Percentiles rank a stretch among this genome's conserved stretches.
phyloP scores from a whole-genome alignment of 1,140 invertebrate species.

The Drosophila athabasca region DNA sequence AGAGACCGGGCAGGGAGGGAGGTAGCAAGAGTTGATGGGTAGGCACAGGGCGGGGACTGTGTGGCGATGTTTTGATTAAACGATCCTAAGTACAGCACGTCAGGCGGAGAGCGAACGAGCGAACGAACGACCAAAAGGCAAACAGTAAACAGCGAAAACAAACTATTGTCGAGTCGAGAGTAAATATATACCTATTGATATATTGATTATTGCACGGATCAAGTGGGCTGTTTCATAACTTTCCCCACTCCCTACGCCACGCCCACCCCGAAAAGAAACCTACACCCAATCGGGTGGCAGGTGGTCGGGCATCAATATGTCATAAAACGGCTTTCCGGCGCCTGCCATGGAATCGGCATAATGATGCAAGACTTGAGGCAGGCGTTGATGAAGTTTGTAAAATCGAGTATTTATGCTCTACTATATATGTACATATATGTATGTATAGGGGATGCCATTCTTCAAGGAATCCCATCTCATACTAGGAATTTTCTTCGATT shows the following conservation, averaged over 20 bases:
- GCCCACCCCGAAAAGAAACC: not conserved
- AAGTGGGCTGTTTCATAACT: constrained; percentile 72
- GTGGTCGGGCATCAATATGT: constrained; percentile 2
- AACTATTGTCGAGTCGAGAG: constrained; percentile 37
- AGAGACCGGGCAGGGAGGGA: not conserved
- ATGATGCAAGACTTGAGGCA: constrained; percentile 21
- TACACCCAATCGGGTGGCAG: not conserved
- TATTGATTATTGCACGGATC: constrained; percentile 48
- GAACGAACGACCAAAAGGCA: too few relatives aligned
- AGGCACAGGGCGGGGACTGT: too few relatives aligned
- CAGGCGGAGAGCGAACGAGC: constrained; percentile 3
- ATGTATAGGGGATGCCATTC: too few relatives aligned
- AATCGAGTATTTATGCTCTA: too few relatives aligned
- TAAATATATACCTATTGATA: constrained; percentile 24
- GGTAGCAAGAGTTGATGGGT: not conserved
- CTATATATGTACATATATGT: too few relatives aligned
- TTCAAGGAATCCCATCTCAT: too few relatives aligned
- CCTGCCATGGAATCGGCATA: constrained; percentile 1
- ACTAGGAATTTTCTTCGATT: too few relatives aligned
- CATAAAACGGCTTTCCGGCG: constrained; percentile 24
- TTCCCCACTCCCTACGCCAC: constrained; percentile 7
- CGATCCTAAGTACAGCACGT: constrained; percentile 49
- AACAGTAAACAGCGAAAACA: constrained; percentile 35
- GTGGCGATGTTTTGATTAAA: constrained; percentile 62
- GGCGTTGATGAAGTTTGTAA: constrained; percentile 22